Percentiles rank a stretch among this genome's conserved stretches.
phyloP scores from a whole-genome alignment of 2,113 vertebrate species.

The Butorides virescens region DNA sequence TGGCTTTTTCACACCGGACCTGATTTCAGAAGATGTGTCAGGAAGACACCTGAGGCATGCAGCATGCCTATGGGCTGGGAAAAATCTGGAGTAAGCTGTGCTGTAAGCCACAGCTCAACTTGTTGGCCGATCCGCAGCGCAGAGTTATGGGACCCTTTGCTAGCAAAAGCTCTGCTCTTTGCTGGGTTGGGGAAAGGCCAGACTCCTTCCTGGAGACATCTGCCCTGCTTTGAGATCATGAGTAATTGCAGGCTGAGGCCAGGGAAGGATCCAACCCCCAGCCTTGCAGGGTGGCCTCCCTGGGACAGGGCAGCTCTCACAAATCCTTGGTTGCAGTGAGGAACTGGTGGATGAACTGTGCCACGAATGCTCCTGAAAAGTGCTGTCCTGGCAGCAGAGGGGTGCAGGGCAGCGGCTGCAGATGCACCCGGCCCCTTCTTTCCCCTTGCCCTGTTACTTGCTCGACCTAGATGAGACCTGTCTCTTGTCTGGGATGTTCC shows the following conservation, averaged over 20 bases:
- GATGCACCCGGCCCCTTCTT: neutral
- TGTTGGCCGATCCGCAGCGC: fast-evolving
- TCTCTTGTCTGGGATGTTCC: neutral
- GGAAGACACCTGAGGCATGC: neutral
- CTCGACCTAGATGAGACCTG: neutral
- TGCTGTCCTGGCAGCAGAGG: neutral
- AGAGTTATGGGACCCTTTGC: too few relatives aligned
- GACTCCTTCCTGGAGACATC: neutral
- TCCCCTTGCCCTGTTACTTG: neutral
- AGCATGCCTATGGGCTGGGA: neutral
- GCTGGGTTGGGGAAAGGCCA: neutral
- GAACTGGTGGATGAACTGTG: neutral
- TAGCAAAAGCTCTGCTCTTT: neutral
- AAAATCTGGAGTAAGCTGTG: neutral
- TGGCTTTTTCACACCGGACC: neutral
- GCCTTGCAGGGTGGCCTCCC: fast-evolving
- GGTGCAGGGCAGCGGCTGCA: too few relatives aligned
- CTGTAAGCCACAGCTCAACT: neutral
- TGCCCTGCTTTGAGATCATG: neutral
- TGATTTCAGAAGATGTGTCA: neutral
- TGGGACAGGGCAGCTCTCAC: neutral
- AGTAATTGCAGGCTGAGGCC: neutral
- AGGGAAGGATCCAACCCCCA: too few relatives aligned
- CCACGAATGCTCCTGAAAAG: fast-evolving
- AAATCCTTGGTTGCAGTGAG: neutral